A percentile compares a stretch with the other conserved stretches of the same genome.
These are phyloP conservation scores for Onychostruthus taczanowskii DNA, from an alignment of 2,113 vertebrate genomes.

Conservation along the genomic window DNA sequence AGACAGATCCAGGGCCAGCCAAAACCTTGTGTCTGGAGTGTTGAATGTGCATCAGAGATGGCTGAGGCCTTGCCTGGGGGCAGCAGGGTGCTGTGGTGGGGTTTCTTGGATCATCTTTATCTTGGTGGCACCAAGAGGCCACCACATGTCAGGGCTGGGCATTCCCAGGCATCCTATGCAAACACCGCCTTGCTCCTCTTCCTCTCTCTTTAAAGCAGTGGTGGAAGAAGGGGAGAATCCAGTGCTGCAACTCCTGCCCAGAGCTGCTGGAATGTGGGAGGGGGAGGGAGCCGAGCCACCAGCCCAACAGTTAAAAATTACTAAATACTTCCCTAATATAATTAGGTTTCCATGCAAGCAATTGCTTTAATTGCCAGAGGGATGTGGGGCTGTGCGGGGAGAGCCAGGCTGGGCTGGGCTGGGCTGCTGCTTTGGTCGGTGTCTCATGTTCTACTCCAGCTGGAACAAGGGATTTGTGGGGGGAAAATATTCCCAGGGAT, in stretches of 20 bases:
- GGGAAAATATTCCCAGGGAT: neutral
- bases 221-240: neutral
- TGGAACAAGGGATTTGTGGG: rapidly evolving
- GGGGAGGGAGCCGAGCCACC: neutral
- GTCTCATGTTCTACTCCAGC: neutral
- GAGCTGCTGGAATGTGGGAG: neutral
- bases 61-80: rapidly evolving
- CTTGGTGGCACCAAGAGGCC: rapidly evolving
- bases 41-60: neutral
- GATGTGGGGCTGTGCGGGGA: neutral
- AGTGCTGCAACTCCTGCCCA: neutral
- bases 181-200: neutral
- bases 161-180: neutral
- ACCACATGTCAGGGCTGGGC: neutral
- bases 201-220: neutral
- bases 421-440: rapidly evolving
- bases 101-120: neutral
- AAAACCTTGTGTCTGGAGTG: neutral
- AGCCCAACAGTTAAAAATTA: conserved; percentile 48
- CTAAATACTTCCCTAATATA: conserved; percentile 27
- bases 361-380: conserved; percentile 33
- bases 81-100: neutral
- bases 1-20: neutral
- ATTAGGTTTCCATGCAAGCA: conserved; percentile 24
- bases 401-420: neutral